Conservation (phyloP, 2,888 invertebrate species). For the Brachyptera risi region DNA sequence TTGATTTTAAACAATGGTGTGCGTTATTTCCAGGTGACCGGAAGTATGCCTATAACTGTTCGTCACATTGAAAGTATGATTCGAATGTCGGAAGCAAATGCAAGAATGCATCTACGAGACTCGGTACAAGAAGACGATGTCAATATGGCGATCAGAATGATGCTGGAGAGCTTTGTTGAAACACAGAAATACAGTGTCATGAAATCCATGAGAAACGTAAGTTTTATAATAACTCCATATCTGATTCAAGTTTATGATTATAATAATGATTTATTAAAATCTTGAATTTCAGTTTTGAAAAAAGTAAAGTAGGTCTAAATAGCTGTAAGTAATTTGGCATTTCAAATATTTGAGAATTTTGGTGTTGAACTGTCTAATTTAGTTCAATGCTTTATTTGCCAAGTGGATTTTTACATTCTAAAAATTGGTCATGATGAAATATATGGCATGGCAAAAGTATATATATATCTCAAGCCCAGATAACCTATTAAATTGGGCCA, state of each 20-base stretch:
- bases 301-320: not conserved
- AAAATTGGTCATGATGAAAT: too few species aligned
- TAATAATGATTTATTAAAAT: not conserved
- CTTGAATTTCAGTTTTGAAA: not conserved
- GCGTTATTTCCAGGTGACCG: conserved; percentile 66
- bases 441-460: too few species aligned
- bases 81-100: conserved; percentile 95
- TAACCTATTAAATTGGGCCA: too few species aligned
- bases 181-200: conserved; percentile 99
- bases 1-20: too few species aligned
- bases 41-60: conserved; percentile 96
- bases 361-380: not conserved
- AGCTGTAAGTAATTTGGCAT: not conserved
- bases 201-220: conserved; percentile 88
- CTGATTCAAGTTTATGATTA: not conserved
- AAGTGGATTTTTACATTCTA: too few species aligned
- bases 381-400: too few species aligned
- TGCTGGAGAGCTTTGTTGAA: conserved; percentile 97
- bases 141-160: conserved; percentile 94
- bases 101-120: conserved; percentile 89
- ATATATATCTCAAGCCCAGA: too few species aligned
- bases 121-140: conserved; percentile 92
- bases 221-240: conserved; percentile 24
- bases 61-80: conserved; percentile 98
- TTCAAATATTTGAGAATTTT: not conserved